Evolutionary conservation across 2,797 vertebrate genomes (phyloP).

Genomic region (Dendrocincla tyrannina): DNA sequence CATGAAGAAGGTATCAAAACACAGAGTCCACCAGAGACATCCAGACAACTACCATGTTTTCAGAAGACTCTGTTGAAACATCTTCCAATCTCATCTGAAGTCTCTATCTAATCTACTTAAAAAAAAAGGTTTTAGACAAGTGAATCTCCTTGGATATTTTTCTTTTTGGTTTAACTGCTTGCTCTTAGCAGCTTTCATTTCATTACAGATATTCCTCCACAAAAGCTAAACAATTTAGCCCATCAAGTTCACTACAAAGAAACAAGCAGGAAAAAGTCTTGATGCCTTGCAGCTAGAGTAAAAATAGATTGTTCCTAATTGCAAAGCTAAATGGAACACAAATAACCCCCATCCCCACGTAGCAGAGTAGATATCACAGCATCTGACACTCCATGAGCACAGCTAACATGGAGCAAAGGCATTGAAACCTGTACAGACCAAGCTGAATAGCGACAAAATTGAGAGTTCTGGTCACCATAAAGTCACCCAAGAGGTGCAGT

Average conservation of each 20-base stretch:
- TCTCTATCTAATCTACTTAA: not conserved
- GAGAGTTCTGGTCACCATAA: not conserved
- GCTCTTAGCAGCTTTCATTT: not conserved
- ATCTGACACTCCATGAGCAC: not conserved
- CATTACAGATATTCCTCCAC: not conserved
- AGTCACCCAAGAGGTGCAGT: not conserved
- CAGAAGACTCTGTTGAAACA: not conserved
- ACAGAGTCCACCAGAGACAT: not conserved
- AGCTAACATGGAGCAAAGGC: not conserved
- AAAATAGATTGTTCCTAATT: slow-evolving; percentile 33
- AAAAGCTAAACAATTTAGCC: slow-evolving; percentile 17
- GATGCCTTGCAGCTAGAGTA: slow-evolving; percentile 2
- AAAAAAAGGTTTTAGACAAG: not conserved
- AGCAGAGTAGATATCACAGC: not conserved
- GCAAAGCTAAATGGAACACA: slow-evolving; percentile 26
- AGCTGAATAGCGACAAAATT: not conserved
- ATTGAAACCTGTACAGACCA: not conserved
- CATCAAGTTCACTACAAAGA: slow-evolving; percentile 27
- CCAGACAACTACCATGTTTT: slow-evolving; percentile 23
- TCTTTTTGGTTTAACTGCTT: not conserved
- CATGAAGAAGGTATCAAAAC: slow-evolving; percentile 28
- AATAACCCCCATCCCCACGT: not conserved
- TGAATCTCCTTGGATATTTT: not conserved
- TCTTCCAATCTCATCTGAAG: not conserved
- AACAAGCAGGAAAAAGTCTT: not conserved